Evolutionary conservation across 2,888 invertebrate species (phyloP), one percentile per base, ranked within the genome.

Genomic region (Monopis laevigella): DNA sequence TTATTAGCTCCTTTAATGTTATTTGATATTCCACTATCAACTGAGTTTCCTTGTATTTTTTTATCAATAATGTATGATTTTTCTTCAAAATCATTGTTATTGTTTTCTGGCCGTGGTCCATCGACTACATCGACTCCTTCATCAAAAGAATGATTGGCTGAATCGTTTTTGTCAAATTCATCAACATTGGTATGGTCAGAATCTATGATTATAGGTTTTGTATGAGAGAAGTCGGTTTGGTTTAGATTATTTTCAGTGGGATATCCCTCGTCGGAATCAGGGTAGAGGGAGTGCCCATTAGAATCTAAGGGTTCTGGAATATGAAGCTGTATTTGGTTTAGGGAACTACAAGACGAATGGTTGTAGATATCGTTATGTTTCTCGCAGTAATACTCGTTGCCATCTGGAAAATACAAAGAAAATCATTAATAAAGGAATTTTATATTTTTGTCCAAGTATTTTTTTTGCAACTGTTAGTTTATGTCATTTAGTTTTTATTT

Each of bases 371-470:
- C 58, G 48, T 80, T 72, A 52, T 82, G 82, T 53, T 82, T 82
- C 44, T 81, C 81, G 48, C 82, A 82, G 51, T 62, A 70, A 48
- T 82, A 81, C 48, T 81, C 80, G 51, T 74, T 74, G 5, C 74
- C 80, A 46, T 80, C 82, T 82, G 61, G 26, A 46, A 48, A 5
- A 24, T 24, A 24, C 6, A 10, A 24, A 24, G 6, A 10, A 24
- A 10, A 10, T n/a, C n/a, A n/a, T n/a, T n/a, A n/a, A n/a, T n/a
- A n/a, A n/a, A n/a, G n/a, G n/a, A n/a, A n/a, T n/a, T n/a, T n/a
- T n/a, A n/a, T n/a, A n/a, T n/a, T n/a, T n/a, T n/a, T n/a, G n/a
- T n/a, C n/a, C n/a, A n/a, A n/a, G n/a, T n/a, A n/a, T n/a, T n/a
- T n/a, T n/a, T n/a, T n/a, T n/a, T n/a, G n/a, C n/a, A n/a, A n/a